Conservation (phyloP, 2,888 invertebrate genomes). For the Pristionchus japonicus region DNA sequence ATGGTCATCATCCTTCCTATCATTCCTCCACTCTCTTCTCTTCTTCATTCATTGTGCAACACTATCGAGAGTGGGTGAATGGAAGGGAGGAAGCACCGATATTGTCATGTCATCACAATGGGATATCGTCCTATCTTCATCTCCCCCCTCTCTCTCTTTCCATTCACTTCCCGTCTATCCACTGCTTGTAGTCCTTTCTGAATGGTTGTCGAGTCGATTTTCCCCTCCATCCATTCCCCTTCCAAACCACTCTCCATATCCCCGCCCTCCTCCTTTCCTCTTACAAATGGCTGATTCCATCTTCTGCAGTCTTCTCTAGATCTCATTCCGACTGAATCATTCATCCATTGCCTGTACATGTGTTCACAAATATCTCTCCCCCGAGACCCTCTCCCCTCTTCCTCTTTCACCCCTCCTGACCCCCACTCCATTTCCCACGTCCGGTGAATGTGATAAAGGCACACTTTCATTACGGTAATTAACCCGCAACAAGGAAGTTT, state of each 20-base stretch:
- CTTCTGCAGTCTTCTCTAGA: no score
- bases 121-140: neutral
- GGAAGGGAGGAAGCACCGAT: neutral
- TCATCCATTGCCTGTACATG: slow-evolving; percentile 21
- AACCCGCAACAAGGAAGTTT: neutral
- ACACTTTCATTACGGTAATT: neutral
- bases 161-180: neutral
- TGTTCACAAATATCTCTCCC: slow-evolving; percentile 3
- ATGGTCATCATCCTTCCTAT: neutral
- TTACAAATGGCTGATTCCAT: neutral
- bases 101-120: neutral
- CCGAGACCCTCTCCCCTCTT: neutral
- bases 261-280: neutral
- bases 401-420: neutral
- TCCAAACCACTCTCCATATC: neutral
- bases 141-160: neutral
- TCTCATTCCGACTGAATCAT: slow-evolving; percentile 5
- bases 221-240: neutral
- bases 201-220: neutral
- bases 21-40: neutral
- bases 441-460: slow-evolving; percentile 23
- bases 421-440: neutral
- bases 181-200: neutral
- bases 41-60: slow-evolving; percentile 8
- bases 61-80: neutral